Evolutionary conservation across 2,797 vertebrate genomes (phyloP).

Genomic region (Lates japonicus): DNA sequence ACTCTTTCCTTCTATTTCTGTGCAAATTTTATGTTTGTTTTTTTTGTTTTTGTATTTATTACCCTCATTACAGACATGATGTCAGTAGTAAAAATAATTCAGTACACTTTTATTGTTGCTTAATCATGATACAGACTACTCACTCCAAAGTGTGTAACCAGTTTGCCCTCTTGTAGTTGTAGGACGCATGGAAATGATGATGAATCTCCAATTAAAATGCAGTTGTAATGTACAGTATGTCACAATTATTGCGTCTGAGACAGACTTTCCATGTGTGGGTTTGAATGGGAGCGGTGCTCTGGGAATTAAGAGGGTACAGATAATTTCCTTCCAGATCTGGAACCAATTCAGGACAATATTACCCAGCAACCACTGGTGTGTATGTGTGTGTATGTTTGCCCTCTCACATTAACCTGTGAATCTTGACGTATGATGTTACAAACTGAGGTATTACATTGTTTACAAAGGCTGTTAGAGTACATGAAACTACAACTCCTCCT

Average conservation of each 20-base stretch:
- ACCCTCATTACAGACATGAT: slow-evolving; percentile 38
- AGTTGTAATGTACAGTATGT: slow-evolving; percentile 34
- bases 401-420: slow-evolving; percentile 23
- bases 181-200: slow-evolving; percentile 66
- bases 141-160: slow-evolving; percentile 4
- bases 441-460: neutral
- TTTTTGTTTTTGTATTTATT: neutral
- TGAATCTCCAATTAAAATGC: neutral
- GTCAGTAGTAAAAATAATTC: slow-evolving; percentile 28
- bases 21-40: neutral
- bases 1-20: neutral
- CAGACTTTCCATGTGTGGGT: slow-evolving; percentile 71
- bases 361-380: neutral
- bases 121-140: slow-evolving; percentile 1
- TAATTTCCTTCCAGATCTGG: slow-evolving; percentile 70
- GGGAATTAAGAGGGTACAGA: slow-evolving; percentile 34
- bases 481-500: neutral
- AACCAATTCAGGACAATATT: slow-evolving; percentile 64
- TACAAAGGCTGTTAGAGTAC: no score
- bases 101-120: slow-evolving; percentile 14
- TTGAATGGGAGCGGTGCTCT: slow-evolving; percentile 41
- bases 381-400: slow-evolving; percentile 8
- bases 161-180: neutral
- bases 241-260: slow-evolving; percentile 51
- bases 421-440: neutral